These are phyloP conservation scores for Sprattus sprattus DNA, from an alignment of 2,113 vertebrate species.

Conservation along the genomic window DNA sequence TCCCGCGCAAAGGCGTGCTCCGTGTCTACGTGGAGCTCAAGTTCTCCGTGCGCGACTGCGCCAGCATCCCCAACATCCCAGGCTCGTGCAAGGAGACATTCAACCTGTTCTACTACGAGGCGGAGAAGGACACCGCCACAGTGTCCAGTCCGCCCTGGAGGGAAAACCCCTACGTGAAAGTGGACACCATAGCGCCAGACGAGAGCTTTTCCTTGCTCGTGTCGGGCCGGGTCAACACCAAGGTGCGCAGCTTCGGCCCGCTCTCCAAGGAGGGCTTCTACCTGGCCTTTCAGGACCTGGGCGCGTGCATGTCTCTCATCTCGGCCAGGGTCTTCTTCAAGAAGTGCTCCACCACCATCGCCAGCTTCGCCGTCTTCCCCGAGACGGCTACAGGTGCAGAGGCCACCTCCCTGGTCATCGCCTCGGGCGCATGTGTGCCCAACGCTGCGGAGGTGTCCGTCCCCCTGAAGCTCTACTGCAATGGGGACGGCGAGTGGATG, in stretches of 20 bases:
- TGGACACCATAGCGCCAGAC: conserved; percentile 96
- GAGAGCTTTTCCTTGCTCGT: conserved; percentile 95
- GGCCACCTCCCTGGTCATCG: conserved; percentile 93
- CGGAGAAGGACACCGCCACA: conserved; percentile 87
- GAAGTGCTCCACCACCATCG: conserved; percentile 94
- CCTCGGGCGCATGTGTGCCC: conserved; percentile 87
- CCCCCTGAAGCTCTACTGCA: conserved; percentile 96
- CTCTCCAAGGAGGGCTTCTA: conserved; percentile 96
- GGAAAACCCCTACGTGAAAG: conserved; percentile 98
- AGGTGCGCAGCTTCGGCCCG: conserved; percentile 96
- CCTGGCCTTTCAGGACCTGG: conserved; percentile 95
- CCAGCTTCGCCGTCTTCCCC: conserved; percentile 91
- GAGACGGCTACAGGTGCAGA: conserved; percentile 96
- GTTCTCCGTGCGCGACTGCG: conserved; percentile 95
- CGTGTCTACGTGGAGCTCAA: conserved; percentile 96
- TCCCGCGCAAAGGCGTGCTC: conserved; percentile 86
- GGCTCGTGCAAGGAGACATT: conserved; percentile 99
- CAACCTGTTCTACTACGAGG: conserved; percentile 97
- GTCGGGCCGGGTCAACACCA: conserved; percentile 90
- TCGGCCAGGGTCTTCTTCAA: conserved; percentile 96
- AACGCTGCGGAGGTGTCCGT: conserved; percentile 94
- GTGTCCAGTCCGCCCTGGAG: conserved; percentile 90
- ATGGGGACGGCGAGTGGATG: conserved; percentile 98
- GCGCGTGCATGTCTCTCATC: conserved; percentile 97
- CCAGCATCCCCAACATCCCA: conserved; percentile 96